Evolutionary conservation across 1,140 invertebrate genomes (phyloP), one percentile per base, ranked within the genome.

Genomic region (Drosophila oshimai): DNA sequence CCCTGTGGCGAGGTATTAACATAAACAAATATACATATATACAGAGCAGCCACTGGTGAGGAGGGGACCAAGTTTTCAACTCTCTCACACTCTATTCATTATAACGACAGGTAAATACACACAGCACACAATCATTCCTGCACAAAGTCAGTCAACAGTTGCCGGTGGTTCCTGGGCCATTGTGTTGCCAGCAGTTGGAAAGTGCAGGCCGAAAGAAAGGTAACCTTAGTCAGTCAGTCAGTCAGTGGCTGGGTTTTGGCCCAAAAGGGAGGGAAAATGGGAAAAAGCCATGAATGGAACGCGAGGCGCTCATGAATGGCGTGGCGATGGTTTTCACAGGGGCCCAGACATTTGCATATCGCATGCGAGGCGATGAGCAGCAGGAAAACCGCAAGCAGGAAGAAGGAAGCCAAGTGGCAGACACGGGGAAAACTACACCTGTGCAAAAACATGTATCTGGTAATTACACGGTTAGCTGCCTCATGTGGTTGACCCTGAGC

Each of bases 381-480:
- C 71, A 74, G 74, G 61, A 78, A 83, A 84, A 83, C 74, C 79
- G 69, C 78, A 83, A 78, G 44, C 78, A 83, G 79, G 78, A 83
- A 83, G 79, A 83, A 84, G 78, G 78, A 84, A 77, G 64, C 54
- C 67, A 69, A 36, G 34, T n/a, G n/a, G n/a, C n/a, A 72, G 39
- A 22, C 28, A 50, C 31, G 26, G 20, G 51, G 49, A 57, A 61
- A 46, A 47, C 34, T 53, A 22, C 51, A 61, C 31, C 12, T 17
- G 36, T 24, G n/a, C n/a, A n/a, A n/a, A n/a, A n/a, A 24, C 53
- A 53, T 54, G 47, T 51, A 33, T 50, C 46, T 53, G 62, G 50
- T 72, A 77, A 78, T 73, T 73, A 46, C 60, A 45, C 41, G 44
- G 54, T 44, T 70, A 53, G 51, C 69, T 29, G 33, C 26, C 13